Evolutionary conservation across 2,888 invertebrate genomes (phyloP).

Genomic region (Bombylius major): DNA sequence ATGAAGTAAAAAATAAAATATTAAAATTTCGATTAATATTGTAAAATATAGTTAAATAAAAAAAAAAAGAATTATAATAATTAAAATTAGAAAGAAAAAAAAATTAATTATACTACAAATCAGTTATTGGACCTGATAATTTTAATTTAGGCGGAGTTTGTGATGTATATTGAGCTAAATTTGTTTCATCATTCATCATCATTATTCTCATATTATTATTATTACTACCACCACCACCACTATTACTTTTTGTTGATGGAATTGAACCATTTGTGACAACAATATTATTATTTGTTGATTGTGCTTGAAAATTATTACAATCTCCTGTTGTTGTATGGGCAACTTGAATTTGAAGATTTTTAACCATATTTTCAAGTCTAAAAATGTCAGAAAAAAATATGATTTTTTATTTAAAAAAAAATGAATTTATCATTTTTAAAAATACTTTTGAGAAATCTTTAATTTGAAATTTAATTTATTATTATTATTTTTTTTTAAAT

Average conservation of each 20-base stretch:
- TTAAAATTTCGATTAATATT: too few relatives aligned
- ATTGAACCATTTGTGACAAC: not conserved
- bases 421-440: not conserved
- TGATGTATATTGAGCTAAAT: slow-evolving; percentile 1
- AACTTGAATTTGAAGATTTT: slow-evolving; percentile 27
- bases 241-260: not conserved
- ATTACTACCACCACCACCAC: slow-evolving; percentile 6
- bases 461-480: too few relatives aligned
- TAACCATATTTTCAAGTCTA: slow-evolving; percentile 37
- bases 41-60: too few relatives aligned
- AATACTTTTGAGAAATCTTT: too few relatives aligned
- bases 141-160: slow-evolving; percentile 25
- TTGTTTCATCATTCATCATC: not conserved
- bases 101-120: slow-evolving; percentile 24
- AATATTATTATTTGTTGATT: not conserved
- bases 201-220: not conserved
- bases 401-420: slow-evolving; percentile 8
- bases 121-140: slow-evolving; percentile 34
- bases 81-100: not conserved
- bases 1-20: too few relatives aligned
- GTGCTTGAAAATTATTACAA: not conserved
- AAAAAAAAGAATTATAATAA: too few relatives aligned
- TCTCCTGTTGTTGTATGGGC: slow-evolving; percentile 15
- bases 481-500: slow-evolving; percentile 14
- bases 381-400: slow-evolving; percentile 18